These are phyloP conservation scores for Karalla daura DNA, from an alignment of 2,797 vertebrate genomes.

Conservation along the genomic window DNA sequence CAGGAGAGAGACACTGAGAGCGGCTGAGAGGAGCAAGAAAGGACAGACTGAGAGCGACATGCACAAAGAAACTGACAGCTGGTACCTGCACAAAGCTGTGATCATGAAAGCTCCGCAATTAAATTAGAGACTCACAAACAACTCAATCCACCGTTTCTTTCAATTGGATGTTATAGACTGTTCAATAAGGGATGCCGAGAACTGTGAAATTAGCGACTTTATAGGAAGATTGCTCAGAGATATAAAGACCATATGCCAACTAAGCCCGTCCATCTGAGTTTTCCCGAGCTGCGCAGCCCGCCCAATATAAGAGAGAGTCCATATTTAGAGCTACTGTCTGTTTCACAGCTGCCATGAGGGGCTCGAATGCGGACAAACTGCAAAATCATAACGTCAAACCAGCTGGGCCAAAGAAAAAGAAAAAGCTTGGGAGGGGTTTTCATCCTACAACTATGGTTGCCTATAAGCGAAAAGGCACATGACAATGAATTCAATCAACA, in stretches of 20 bases:
- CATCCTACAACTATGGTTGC: slow-evolving; percentile 11
- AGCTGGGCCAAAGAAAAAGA: background rate
- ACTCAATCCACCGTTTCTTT: slow-evolving; percentile 17
- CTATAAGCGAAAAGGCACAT: slow-evolving; percentile 32
- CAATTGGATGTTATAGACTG: background rate
- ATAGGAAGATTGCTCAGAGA: slow-evolving; percentile 34
- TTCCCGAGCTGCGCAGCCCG: slow-evolving; percentile 30
- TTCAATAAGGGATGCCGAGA: slow-evolving; percentile 19
- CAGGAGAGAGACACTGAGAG: slow-evolving; percentile 37
- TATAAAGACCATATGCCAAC: slow-evolving; percentile 50
- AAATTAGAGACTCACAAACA: slow-evolving; percentile 16
- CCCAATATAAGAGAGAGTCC: slow-evolving; percentile 4
- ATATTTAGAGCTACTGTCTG: slow-evolving; percentile 33
- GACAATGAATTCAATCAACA: slow-evolving; percentile 51
- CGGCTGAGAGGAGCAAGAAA: slow-evolving; percentile 32
- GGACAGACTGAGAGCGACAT: slow-evolving; percentile 30
- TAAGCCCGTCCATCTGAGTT: slow-evolving; percentile 41
- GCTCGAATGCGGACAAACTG: slow-evolving; percentile 31
- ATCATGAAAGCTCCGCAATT: slow-evolving; percentile 10
- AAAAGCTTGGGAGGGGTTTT: background rate
- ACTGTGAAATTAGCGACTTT: slow-evolving; percentile 44
- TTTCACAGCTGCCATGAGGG: slow-evolving; percentile 5
- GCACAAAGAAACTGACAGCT: slow-evolving; percentile 35
- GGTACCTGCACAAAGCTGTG: slow-evolving; percentile 27
- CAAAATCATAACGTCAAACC: background rate